A percentile compares a stretch with the other conserved stretches of the same genome.
Evolutionary conservation across 2,888 invertebrate genomes (phyloP).

Genomic region (Papilio gigon): DNA sequence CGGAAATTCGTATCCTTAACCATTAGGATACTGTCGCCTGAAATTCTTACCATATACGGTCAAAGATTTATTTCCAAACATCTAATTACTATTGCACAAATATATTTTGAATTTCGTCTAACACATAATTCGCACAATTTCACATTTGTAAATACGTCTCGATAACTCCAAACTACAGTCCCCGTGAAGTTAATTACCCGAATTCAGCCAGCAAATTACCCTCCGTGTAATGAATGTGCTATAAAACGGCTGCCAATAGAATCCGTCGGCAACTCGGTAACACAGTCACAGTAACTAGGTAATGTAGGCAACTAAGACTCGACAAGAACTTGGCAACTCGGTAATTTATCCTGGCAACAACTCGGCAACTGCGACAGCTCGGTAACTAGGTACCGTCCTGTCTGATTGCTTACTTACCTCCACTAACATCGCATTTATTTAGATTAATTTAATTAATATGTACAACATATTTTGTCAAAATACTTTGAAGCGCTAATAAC

Average conservation of each 20-base stretch:
- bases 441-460: neutral
- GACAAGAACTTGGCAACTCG: neutral
- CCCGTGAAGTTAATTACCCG: neutral
- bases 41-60: too few relatives aligned
- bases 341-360: neutral
- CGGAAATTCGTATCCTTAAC: too few relatives aligned
- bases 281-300: neutral
- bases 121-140: neutral
- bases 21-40: too few relatives aligned
- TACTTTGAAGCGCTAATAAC: too few relatives aligned
- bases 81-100: neutral
- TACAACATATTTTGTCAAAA: neutral
- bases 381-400: neutral
- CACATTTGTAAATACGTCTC: neutral
- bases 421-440: neutral
- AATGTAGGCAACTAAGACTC: neutral
- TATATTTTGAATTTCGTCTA: neutral
- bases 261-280: conserved; percentile 7
- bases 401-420: conserved; percentile 1
- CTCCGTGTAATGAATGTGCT: conserved; percentile 14
- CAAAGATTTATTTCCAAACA: neutral
- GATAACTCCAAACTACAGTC: conserved; percentile 7
- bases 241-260: conserved; percentile 7
- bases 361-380: neutral
- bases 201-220: conserved; percentile 11